Evolutionary conservation across 2,113 vertebrate genomes (phyloP).

Genomic region (Hippoglossus stenolepis): DNA sequence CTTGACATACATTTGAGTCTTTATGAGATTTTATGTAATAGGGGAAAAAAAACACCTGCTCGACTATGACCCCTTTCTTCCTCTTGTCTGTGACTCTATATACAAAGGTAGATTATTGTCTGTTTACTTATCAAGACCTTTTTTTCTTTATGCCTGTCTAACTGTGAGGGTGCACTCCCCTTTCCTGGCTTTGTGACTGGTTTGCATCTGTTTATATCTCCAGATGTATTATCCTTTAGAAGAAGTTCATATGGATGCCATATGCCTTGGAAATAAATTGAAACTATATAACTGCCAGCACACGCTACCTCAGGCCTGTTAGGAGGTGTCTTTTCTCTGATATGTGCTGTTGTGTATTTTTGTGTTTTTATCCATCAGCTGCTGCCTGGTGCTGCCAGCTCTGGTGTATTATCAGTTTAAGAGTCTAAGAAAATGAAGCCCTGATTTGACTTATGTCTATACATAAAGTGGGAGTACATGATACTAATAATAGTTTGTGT

Average conservation of each 20-base stretch:
- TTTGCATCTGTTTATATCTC: background rate
- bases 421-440: background rate
- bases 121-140: background rate
- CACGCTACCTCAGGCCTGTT: background rate
- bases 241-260: background rate
- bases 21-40: background rate
- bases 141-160: background rate
- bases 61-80: background rate
- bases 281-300: background rate
- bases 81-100: too few relatives aligned
- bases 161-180: background rate
- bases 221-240: slow-evolving; percentile 4
- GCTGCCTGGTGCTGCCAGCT: slow-evolving; percentile 1
- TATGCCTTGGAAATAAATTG: background rate
- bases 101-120: too few relatives aligned
- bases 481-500: slow-evolving; percentile 10
- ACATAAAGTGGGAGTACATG: background rate
- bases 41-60: background rate
- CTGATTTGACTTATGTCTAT: background rate
- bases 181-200: slow-evolving; percentile 1
- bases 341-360: background rate
- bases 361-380: background rate
- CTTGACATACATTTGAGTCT: slow-evolving; percentile 38
- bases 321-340: background rate
- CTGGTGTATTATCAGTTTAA: background rate